Evolutionary conservation across 2,888 invertebrate species (phyloP).

Genomic region (Drosophila mulleri): DNA sequence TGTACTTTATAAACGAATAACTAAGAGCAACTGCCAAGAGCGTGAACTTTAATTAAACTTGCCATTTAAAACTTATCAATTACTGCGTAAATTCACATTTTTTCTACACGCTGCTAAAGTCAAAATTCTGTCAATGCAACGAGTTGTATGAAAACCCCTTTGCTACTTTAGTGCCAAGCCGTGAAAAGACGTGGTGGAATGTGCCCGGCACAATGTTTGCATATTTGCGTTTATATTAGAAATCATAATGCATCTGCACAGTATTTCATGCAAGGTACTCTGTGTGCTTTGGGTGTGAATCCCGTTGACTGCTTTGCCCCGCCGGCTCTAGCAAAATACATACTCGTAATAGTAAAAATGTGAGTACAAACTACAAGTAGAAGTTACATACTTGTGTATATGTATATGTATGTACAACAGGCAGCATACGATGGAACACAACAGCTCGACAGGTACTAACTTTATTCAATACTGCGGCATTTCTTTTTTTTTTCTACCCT

Average conservation of each 20-base stretch:
- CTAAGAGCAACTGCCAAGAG: slow-evolving; percentile 5
- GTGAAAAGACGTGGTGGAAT: slow-evolving; percentile 51
- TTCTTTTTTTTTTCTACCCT: slow-evolving; percentile 34
- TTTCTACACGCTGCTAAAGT: background rate
- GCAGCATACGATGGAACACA: slow-evolving; percentile 67
- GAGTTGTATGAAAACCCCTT: background rate
- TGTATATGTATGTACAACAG: slow-evolving; percentile 22
- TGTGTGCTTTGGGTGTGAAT: slow-evolving; percentile 53
- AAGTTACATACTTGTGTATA: slow-evolving; percentile 3
- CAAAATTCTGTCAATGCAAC: background rate
- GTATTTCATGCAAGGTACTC: slow-evolving; percentile 51
- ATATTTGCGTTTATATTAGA: slow-evolving; percentile 62
- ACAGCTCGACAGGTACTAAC: slow-evolving; percentile 77
- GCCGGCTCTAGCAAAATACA: slow-evolving; percentile 33
- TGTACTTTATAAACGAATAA: slow-evolving; percentile 33
- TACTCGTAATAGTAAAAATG: slow-evolving; percentile 37
- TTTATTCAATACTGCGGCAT: slow-evolving; percentile 77
- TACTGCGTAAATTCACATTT: background rate
- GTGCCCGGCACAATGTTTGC: slow-evolving; percentile 55
- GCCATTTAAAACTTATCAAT: background rate
- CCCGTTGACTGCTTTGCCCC: slow-evolving; percentile 59
- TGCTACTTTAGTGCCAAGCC: slow-evolving; percentile 27
- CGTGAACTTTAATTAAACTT: slow-evolving; percentile 4
- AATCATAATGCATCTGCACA: slow-evolving; percentile 41
- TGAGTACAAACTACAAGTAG: slow-evolving; percentile 28